Evolutionary conservation across 2,888 invertebrate species (phyloP).

Genomic region (Drosophila neotestacea): DNA sequence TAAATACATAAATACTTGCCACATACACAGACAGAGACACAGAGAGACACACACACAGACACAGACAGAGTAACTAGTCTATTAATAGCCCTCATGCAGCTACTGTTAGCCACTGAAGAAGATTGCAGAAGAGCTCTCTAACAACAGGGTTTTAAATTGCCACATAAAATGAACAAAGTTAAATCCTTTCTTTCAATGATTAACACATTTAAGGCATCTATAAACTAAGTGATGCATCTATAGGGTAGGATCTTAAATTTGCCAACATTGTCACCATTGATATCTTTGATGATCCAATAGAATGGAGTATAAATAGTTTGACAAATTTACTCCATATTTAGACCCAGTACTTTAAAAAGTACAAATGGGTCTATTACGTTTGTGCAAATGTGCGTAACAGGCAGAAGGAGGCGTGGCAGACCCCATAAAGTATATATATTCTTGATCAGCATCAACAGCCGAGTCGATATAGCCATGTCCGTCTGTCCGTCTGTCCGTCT

Average conservation of each 20-base stretch:
- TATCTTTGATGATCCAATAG: background rate
- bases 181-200: constrained; percentile 18
- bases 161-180: constrained; percentile 34
- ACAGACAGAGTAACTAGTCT: constrained; percentile 11
- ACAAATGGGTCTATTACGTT: too few relatives aligned
- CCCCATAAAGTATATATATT: too few relatives aligned
- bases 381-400: too few relatives aligned
- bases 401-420: too few relatives aligned
- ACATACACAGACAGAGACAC: background rate
- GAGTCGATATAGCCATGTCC: too few relatives aligned
- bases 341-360: too few relatives aligned
- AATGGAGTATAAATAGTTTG: background rate
- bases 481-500: too few relatives aligned
- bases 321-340: background rate
- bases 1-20: constrained; percentile 54
- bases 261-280: background rate
- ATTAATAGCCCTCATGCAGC: constrained; percentile 43
- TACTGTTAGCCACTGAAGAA: constrained; percentile 21
- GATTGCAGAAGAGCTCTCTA: constrained; percentile 4
- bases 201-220: constrained; percentile 20
- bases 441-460: too few relatives aligned
- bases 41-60: background rate
- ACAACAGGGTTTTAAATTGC: constrained; percentile 19
- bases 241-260: background rate
- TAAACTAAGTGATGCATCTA: constrained; percentile 8